Evolutionary conservation across 2,113 vertebrate species (phyloP).

Genomic region (Ceyx melanurus): DNA sequence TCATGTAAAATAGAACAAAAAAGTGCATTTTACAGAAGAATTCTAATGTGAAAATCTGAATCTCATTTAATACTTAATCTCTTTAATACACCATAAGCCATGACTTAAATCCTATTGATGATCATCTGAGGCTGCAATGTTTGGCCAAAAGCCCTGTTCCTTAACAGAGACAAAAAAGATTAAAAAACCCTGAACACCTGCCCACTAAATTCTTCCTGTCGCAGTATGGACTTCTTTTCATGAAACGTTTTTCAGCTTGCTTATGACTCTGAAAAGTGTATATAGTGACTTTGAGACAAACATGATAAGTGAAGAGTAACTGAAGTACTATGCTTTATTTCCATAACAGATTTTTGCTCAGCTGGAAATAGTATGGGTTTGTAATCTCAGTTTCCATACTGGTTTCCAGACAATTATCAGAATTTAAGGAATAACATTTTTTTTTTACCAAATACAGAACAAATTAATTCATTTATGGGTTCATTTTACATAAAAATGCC

Average conservation of each 20-base stretch:
- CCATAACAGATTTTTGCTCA: background rate
- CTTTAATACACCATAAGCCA: background rate
- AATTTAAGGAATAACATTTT: background rate
- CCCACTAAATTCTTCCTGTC: slow-evolving; percentile 76
- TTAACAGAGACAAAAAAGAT: background rate
- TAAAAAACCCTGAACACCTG: background rate
- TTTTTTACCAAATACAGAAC: background rate
- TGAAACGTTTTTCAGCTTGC: slow-evolving; percentile 78
- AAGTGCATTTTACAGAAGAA: background rate
- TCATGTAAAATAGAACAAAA: background rate
- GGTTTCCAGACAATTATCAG: background rate
- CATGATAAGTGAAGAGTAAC: background rate
- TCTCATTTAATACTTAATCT: background rate
- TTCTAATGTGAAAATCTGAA: background rate
- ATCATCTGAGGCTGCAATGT: background rate
- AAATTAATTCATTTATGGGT: background rate
- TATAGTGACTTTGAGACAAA: background rate
- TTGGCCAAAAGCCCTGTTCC: background rate
- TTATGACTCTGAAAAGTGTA: slow-evolving; percentile 59
- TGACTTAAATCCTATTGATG: background rate
- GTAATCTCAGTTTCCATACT: background rate
- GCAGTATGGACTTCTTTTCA: slow-evolving; percentile 78
- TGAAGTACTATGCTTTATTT: background rate
- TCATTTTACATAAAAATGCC: background rate
- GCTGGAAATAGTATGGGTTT: background rate